A percentile compares a stretch with the other conserved stretches of the same genome.
These are phyloP conservation scores for Campoplex nolae DNA, from an alignment of 2,888 invertebrate genomes.

Conservation along the genomic window DNA sequence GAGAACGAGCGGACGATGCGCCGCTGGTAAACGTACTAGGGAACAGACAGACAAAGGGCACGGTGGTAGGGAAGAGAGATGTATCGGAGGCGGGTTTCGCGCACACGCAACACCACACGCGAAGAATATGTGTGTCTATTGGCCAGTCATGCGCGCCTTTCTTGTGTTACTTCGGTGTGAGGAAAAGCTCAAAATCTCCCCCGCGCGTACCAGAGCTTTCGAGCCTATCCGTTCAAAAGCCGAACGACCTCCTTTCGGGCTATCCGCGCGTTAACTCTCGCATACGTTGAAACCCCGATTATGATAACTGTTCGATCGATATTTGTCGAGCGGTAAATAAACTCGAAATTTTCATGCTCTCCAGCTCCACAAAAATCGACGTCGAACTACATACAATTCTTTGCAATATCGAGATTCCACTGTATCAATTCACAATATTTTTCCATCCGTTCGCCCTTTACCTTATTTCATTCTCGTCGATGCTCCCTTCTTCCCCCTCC, in stretches of 20 bases:
- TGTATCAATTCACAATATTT: constrained; percentile 7
- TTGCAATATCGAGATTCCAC: constrained; percentile 26
- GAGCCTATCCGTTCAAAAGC: background rate
- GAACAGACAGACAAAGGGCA: constrained; percentile 29
- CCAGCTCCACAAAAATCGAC: constrained; percentile 18
- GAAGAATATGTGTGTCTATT: constrained; percentile 50
- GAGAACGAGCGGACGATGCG: constrained; percentile 55
- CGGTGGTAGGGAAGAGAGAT: background rate
- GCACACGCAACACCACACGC: constrained; percentile 51
- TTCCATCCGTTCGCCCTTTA: background rate
- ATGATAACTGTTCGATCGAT: constrained; percentile 49
- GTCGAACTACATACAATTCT: background rate
- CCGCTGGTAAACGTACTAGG: constrained; percentile 62
- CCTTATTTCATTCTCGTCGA: constrained; percentile 62
- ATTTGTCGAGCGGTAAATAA: constrained; percentile 14
- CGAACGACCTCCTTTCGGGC: constrained; percentile 20
- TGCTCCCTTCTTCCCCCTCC: constrained; percentile 2
- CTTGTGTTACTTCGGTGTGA: background rate
- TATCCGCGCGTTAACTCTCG: background rate
- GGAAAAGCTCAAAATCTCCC: constrained; percentile 5
- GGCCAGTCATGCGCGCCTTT: constrained; percentile 43
- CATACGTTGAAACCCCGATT: constrained; percentile 25
- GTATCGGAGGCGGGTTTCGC: constrained; percentile 36
- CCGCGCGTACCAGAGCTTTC: background rate
- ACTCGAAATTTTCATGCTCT: background rate